phyloP scores from a whole-genome alignment of 2,888 invertebrate genomes.

The Meloe dianella region DNA sequence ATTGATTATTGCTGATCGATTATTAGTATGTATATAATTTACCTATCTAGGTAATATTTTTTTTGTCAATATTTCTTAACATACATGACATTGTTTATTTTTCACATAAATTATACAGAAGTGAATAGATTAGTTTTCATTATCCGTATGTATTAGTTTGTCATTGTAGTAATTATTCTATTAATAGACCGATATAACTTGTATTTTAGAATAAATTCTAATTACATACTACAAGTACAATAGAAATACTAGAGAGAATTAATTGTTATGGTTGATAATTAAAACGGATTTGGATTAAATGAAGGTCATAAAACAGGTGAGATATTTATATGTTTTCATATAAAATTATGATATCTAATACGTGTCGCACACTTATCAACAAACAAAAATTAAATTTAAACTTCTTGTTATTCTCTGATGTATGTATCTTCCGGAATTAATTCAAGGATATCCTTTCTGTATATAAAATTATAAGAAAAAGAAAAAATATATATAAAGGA shows the following conservation, averaged over 20 bases:
- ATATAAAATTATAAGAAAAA: neutral
- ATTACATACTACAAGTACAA: neutral
- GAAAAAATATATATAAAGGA: neutral
- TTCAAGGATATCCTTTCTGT: conserved; percentile 7
- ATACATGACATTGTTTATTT: conserved; percentile 33
- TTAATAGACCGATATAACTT: neutral
- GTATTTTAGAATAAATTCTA: neutral
- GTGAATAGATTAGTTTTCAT: conserved; percentile 29
- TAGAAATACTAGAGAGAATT: conserved; percentile 13
- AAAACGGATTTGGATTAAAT: conserved; percentile 19
- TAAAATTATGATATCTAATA: no score
- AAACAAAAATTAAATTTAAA: conserved; percentile 5
- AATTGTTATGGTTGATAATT: conserved; percentile 24
- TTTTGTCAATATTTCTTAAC: no score
- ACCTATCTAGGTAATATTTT: no score
- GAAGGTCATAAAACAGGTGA: conserved; percentile 18
- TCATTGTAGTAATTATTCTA: conserved; percentile 25
- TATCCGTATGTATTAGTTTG: conserved; percentile 17
- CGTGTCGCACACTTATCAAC: no score
- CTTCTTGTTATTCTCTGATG: neutral
- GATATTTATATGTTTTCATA: no score
- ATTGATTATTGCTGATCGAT: conserved; percentile 19
- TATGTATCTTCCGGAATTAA: conserved; percentile 6
- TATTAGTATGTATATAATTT: conserved; percentile 20
- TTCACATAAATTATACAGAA: conserved; percentile 32